Percentiles rank a stretch among this genome's conserved stretches.
phyloP scores from a whole-genome alignment of 2,113 vertebrate species.

The Tachycineta bicolor region DNA sequence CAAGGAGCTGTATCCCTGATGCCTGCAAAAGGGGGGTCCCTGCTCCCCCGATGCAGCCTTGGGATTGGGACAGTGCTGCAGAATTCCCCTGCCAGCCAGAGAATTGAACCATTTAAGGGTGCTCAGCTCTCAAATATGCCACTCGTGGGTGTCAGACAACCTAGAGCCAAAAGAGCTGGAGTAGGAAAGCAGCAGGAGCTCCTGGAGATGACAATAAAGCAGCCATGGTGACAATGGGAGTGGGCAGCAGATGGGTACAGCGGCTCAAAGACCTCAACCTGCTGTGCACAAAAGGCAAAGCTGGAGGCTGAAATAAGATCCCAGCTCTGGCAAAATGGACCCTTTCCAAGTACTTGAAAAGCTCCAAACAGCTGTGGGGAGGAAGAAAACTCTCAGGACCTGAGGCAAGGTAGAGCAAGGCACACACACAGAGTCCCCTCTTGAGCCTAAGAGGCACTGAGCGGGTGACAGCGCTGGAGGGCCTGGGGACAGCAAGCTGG shows the following conservation, averaged over 20 bases:
- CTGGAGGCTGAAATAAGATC: conserved; percentile 58
- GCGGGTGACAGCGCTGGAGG: background rate
- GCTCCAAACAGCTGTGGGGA: conserved; percentile 68
- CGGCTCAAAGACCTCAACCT: background rate
- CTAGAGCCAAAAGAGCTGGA: rapidly evolving
- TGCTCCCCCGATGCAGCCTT: background rate
- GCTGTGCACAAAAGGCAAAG: background rate
- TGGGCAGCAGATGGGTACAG: background rate
- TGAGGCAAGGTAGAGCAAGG: background rate
- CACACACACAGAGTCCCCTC: conserved; percentile 66
- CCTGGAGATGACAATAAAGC: background rate
- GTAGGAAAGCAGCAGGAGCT: background rate
- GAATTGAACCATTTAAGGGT: background rate
- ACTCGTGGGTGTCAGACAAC: background rate
- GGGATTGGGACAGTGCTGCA: background rate
- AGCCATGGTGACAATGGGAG: background rate
- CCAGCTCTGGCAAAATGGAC: conserved; percentile 54
- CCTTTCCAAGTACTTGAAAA: conserved; percentile 64
- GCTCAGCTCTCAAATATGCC: background rate
- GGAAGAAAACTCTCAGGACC: background rate
- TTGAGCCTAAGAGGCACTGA: conserved; percentile 47
- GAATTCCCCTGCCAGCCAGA: background rate
- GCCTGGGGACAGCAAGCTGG: background rate
- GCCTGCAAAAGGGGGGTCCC: background rate
- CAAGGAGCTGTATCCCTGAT: background rate